Evolutionary conservation across 2,113 vertebrate genomes (phyloP).

Genomic region (Pelmatolapia mariae): DNA sequence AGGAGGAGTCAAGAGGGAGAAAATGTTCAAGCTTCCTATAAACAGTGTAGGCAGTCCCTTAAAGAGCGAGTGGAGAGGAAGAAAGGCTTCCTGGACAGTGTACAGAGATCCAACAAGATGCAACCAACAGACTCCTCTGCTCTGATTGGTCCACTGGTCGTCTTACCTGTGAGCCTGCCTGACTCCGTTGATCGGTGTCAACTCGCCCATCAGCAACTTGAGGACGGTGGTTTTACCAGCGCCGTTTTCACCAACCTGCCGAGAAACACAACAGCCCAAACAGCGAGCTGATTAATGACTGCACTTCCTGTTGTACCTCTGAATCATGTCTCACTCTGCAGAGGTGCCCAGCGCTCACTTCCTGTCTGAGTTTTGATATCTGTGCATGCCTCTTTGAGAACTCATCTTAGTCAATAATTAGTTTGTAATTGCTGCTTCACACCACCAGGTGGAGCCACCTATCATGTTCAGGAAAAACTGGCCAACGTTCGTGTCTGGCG

Average conservation of each 20-base stretch:
- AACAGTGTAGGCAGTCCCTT: not conserved
- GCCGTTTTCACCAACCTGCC: conserved; percentile 94
- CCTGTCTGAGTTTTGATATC: not conserved
- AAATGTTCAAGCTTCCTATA: not conserved
- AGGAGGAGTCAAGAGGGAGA: not conserved
- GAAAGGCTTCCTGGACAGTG: not conserved
- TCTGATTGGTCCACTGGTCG: not conserved
- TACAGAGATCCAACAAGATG: not conserved
- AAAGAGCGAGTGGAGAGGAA: not conserved
- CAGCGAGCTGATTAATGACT: not conserved
- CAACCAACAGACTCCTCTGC: not conserved
- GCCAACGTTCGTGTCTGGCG: not conserved
- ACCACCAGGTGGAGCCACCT: not conserved
- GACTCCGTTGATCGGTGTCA: conserved; percentile 83
- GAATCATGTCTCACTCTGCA: not conserved
- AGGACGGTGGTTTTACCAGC: conserved; percentile 94
- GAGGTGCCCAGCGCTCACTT: not conserved
- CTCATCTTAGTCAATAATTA: not conserved
- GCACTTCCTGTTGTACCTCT: not conserved
- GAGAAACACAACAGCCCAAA: not conserved
- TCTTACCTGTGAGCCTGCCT: conserved; percentile 89
- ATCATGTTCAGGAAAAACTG: fast-evolving
- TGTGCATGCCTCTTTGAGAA: not conserved
- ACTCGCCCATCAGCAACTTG: conserved; percentile 93
- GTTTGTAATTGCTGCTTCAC: not conserved